phyloP scores from a whole-genome alignment of 2,113 vertebrate species.

The Etheostoma spectabile region DNA sequence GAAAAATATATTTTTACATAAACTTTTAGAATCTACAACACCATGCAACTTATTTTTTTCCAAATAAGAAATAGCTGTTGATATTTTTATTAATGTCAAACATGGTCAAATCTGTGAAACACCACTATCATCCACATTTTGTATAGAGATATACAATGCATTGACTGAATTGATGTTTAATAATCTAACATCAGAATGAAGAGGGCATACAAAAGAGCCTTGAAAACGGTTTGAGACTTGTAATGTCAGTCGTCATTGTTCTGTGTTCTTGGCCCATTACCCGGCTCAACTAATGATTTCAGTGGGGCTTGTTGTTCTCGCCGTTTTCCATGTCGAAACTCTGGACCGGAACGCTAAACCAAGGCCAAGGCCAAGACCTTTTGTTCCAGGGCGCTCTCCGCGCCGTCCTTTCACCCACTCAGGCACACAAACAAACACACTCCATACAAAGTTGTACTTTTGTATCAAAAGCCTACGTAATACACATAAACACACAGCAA shows the following conservation, averaged over 20 bases:
- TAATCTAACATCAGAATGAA: neutral
- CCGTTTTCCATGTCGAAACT: slow-evolving; percentile 13
- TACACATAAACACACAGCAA: neutral
- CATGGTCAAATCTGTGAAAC: neutral
- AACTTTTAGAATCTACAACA: neutral
- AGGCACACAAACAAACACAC: neutral
- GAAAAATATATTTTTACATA: neutral
- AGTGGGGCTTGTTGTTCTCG: slow-evolving; percentile 33
- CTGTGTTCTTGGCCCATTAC: slow-evolving; percentile 45
- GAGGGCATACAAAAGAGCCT: neutral
- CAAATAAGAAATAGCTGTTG: too few species aligned
- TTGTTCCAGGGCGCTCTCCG: slow-evolving; percentile 58
- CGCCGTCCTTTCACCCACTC: slow-evolving; percentile 27
- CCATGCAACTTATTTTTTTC: neutral
- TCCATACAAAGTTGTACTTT: slow-evolving; percentile 4
- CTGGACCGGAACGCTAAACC: slow-evolving; percentile 16
- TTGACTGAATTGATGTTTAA: neutral
- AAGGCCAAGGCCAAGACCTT: slow-evolving; percentile 61
- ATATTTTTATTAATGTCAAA: neutral
- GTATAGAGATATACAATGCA: neutral
- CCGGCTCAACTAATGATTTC: slow-evolving; percentile 38
- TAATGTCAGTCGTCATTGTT: slow-evolving; percentile 43
- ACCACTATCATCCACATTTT: neutral
- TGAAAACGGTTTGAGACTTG: slow-evolving; percentile 21
- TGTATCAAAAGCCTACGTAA: neutral